Base-by-base conservation (phyloP, 2,888 invertebrate species). In the Drosophila limbata region DNA sequence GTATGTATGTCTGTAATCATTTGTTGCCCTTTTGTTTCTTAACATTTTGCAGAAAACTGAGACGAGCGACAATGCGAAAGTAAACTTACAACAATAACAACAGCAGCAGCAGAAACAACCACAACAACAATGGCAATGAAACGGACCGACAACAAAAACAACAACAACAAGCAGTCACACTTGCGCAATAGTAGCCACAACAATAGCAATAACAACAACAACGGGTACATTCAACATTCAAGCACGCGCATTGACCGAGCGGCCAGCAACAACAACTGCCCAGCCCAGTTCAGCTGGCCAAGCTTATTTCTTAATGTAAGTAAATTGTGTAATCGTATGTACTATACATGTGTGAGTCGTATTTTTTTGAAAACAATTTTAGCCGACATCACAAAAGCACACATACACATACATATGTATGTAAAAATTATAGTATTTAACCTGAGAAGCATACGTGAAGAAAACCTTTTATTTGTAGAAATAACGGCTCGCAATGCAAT, bases 241-340 rank as follows among this genome's bases (percentile, higher is more conserved):
- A 86, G 77, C 83, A 85, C 86, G 82, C 88, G 80, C 86, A 83
- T 67, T 85, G 88, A 81, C 71, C 82, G 59, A 81, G 57, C 60
- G 35, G 13, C 13, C 37, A 57, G 57, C 59, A 65, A 21, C 60
- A 69, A 19, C 42, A 56, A 64, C 68, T 57, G 79, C 75, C 75
- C 75, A 64, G 78, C 79, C 79, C 68, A 64, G 81, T 74, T 63
- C 68, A 65, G 48, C 60, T 64, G 63, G 70, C 71, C 55, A 62
- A 77, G 73, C 73, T 70, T 71, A 60, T 70, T 69, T 63, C 47
- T 62, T 28, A 69, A 52, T 59, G 77, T 77, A 44, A 77, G 77
- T 75, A 76, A 53, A 53, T 74, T 69, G 35, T 47, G 68, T 28
- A 45, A 48, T 48, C 11, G 11, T 37, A 10, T 59, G 35, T 21